Evolutionary conservation across 2,797 vertebrate genomes (phyloP).

Genomic region (Falco peregrinus): DNA sequence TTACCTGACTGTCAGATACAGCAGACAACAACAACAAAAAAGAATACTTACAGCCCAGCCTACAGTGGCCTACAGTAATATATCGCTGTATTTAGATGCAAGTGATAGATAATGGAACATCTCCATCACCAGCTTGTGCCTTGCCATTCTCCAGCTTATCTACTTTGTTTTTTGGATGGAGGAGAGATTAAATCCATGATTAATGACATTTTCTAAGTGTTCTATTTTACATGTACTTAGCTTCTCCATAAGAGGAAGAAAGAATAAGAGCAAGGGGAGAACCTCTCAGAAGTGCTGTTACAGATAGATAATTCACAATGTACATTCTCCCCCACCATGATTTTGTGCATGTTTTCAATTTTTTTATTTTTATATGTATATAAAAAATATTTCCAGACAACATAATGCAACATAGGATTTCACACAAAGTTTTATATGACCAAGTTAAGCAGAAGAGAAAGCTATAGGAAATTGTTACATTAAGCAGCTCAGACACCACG

Average conservation of each 20-base stretch:
- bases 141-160: background rate
- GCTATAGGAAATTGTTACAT: background rate
- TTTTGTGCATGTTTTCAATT: background rate
- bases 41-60: too few species aligned
- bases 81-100: background rate
- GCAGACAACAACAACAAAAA: background rate
- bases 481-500: background rate
- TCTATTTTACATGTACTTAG: background rate
- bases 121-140: background rate
- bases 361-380: background rate
- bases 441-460: background rate
- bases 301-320: background rate
- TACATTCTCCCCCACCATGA: background rate
- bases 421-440: slow-evolving; percentile 17
- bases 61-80: background rate
- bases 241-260: background rate
- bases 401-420: background rate
- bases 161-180: background rate
- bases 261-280: background rate
- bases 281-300: background rate
- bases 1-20: background rate
- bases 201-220: background rate
- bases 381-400: background rate
- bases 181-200: background rate
- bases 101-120: background rate